These are phyloP conservation scores for Baccha elongata DNA, from an alignment of 2,888 invertebrate species.

Conservation along the genomic window DNA sequence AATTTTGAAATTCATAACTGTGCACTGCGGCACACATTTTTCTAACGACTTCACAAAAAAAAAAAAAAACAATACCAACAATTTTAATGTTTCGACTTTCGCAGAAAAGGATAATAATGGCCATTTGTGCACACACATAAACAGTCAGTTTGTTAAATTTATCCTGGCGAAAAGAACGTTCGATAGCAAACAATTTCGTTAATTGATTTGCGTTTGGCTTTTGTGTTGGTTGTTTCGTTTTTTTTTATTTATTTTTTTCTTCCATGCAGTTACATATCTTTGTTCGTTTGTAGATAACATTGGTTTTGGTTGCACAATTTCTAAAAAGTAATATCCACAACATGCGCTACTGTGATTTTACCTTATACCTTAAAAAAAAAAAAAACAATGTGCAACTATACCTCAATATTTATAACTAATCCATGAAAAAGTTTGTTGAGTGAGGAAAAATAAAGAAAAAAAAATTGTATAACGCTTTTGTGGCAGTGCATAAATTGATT, in stretches of 20 bases:
- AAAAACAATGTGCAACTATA: slow-evolving; percentile 32
- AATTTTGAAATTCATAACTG: slow-evolving; percentile 49
- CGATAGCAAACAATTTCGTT: slow-evolving; percentile 70
- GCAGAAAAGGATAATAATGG: slow-evolving; percentile 54
- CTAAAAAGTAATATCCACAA: slow-evolving; percentile 56
- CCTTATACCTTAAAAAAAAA: not conserved
- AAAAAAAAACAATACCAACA: not conserved
- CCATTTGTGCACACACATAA: slow-evolving; percentile 56
- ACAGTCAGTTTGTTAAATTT: slow-evolving; percentile 46
- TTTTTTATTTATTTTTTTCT: slow-evolving; percentile 24
- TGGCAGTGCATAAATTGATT: slow-evolving; percentile 65
- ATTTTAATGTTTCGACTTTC: slow-evolving; percentile 38
- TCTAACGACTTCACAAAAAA: slow-evolving; percentile 44
- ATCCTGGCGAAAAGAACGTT: slow-evolving; percentile 55
- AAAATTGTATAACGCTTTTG: slow-evolving; percentile 13
- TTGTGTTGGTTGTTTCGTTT: slow-evolving; percentile 6
- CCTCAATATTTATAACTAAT: slow-evolving; percentile 38
- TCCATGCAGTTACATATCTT: slow-evolving; percentile 16
- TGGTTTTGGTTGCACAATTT: slow-evolving; percentile 8
- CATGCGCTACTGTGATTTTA: slow-evolving; percentile 59
- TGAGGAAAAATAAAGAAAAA: slow-evolving; percentile 3
- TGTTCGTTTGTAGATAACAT: not conserved
- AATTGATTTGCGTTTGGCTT: slow-evolving; percentile 69
- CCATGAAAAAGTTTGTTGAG: slow-evolving; percentile 46
- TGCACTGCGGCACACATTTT: slow-evolving; percentile 50